Percentiles rank a stretch among this genome's conserved stretches.
These are phyloP conservation scores for Carduelis carduelis DNA, from an alignment of 2,797 vertebrate genomes.

Conservation along the genomic window DNA sequence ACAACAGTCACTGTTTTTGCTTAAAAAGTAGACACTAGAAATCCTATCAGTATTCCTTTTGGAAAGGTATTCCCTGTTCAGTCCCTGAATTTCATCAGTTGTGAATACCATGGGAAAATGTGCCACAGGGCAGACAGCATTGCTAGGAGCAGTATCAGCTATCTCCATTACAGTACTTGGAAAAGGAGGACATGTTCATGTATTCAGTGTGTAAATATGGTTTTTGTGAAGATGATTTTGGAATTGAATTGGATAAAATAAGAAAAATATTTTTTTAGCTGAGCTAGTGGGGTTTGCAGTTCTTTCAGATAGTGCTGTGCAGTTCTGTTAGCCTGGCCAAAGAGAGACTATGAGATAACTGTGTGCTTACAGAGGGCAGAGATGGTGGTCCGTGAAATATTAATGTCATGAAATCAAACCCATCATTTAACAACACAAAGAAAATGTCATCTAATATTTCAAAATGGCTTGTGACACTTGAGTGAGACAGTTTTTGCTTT, in stretches of 20 bases:
- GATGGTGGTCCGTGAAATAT: neutral
- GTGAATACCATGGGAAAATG: neutral
- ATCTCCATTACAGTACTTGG: neutral
- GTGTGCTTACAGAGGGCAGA: neutral
- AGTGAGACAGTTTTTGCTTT: neutral
- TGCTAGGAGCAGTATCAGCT: neutral
- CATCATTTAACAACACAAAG: neutral
- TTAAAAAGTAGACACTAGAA: neutral
- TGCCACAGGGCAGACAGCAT: neutral
- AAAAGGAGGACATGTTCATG: neutral
- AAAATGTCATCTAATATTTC: neutral
- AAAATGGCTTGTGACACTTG: neutral
- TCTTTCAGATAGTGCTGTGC: neutral
- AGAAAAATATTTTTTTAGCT: neutral
- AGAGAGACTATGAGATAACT: neutral
- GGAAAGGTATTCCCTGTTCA: neutral
- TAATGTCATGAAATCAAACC: neutral
- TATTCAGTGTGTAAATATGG: neutral
- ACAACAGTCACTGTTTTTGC: neutral
- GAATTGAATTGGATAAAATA: neutral
- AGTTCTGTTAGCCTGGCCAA: neutral
- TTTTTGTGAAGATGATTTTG: neutral
- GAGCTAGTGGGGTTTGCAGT: neutral
- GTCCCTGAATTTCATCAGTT: neutral
- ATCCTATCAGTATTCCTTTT: neutral